Conservation (phyloP, 2,113 vertebrate genomes). For the Notarius lentiginosus region DNA sequence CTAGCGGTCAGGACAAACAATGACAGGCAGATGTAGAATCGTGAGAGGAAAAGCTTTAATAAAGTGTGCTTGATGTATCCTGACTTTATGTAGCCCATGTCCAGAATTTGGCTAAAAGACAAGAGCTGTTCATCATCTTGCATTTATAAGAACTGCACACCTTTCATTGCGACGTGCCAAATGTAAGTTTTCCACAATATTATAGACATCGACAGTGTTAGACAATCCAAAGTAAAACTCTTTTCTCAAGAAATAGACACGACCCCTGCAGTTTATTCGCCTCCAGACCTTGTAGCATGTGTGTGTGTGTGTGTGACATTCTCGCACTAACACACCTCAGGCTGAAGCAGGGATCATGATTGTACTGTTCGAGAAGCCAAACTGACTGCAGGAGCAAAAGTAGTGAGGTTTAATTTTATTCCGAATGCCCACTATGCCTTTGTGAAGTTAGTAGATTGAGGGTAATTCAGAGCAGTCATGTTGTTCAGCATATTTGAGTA, state of each 20-base stretch:
- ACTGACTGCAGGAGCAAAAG: not conserved
- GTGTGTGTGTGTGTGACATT: conserved; percentile 27
- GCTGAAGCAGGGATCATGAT: conserved; percentile 13
- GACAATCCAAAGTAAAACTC: conserved; percentile 52
- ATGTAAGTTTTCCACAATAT: conserved; percentile 55
- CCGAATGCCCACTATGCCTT: not conserved
- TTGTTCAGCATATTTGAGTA: conserved; percentile 8
- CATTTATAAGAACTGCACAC: conserved; percentile 58
- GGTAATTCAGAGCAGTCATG: not conserved
- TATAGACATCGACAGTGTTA: conserved; percentile 59
- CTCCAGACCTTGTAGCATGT: conserved; percentile 11
- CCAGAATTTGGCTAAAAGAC: not conserved
- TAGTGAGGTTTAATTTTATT: not conserved
- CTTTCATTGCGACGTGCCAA: conserved; percentile 54
- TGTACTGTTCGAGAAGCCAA: not conserved
- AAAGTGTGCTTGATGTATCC: conserved; percentile 58
- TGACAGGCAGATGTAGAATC: conserved; percentile 59
- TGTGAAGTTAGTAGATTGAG: no score
- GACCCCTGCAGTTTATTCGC: conserved; percentile 28
- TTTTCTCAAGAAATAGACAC: conserved; percentile 43
- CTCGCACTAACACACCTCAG: conserved; percentile 11
- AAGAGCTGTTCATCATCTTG: conserved; percentile 42
- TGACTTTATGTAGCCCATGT: conserved; percentile 63
- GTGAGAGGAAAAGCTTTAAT: conserved; percentile 46
- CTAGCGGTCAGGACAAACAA: conserved; percentile 40